phyloP scores from a whole-genome alignment of 1,140 invertebrate species.

The Drosophila sp. region DNA sequence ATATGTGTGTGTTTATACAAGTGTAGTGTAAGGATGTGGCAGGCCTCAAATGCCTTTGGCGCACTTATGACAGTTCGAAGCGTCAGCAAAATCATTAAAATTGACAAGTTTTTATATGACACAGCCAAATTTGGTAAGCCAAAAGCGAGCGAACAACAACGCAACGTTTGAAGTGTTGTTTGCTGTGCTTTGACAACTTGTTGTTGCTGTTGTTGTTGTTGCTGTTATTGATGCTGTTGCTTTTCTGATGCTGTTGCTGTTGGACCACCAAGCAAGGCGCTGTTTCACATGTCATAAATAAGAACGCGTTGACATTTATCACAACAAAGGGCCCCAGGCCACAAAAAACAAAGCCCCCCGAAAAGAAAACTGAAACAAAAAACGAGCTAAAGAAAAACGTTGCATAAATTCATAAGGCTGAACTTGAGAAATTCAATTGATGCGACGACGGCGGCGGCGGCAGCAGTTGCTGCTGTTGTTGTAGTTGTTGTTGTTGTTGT shows the following conservation, averaged over 20 bases:
- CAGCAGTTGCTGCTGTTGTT: slow-evolving; percentile 18
- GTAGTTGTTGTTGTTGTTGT: slow-evolving; percentile 36
- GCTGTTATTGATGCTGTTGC: slow-evolving; percentile 28
- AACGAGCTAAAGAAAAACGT: slow-evolving; percentile 57
- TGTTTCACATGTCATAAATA: slow-evolving; percentile 84
- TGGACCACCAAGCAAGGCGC: slow-evolving; percentile 71
- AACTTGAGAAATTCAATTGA: slow-evolving; percentile 83
- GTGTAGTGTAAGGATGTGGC: slow-evolving; percentile 33
- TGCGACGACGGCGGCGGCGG: slow-evolving; percentile 46
- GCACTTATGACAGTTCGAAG: slow-evolving; percentile 84
- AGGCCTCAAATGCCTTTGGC: slow-evolving; percentile 68
- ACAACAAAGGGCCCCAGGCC: slow-evolving; percentile 76
- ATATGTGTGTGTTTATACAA: too few species aligned
- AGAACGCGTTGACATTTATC: slow-evolving; percentile 84
- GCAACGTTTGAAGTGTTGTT: slow-evolving; percentile 73
- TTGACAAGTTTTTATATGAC: slow-evolving; percentile 83
- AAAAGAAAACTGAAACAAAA: background rate
- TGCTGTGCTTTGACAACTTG: slow-evolving; percentile 61
- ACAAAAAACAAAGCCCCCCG: slow-evolving; percentile 54
- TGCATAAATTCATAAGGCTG: slow-evolving; percentile 81
- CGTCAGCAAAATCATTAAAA: slow-evolving; percentile 84
- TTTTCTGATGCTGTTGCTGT: slow-evolving; percentile 22
- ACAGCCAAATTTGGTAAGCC: slow-evolving; percentile 76
- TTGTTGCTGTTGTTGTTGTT: slow-evolving; percentile 30
- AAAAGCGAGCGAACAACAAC: slow-evolving; percentile 50